Evolutionary conservation across 1,140 invertebrate species (phyloP).

Genomic region (Drosophila equinoxialis): DNA sequence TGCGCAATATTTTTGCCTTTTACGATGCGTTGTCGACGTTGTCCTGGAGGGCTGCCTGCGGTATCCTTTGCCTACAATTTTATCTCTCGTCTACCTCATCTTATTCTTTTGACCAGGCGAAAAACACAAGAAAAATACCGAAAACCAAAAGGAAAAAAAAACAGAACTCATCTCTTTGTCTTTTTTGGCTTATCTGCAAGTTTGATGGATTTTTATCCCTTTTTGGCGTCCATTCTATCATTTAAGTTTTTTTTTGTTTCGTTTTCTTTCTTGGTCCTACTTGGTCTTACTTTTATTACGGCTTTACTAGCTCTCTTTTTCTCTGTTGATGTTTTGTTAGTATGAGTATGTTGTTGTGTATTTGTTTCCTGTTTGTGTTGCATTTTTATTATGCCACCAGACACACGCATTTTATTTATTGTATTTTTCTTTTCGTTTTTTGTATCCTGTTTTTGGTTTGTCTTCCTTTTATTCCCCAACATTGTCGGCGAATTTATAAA

Average conservation of each 20-base stretch:
- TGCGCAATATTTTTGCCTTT: constrained; percentile 63
- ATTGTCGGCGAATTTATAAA: constrained; percentile 79
- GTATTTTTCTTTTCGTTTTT: constrained; percentile 35
- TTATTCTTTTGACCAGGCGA: constrained; percentile 19
- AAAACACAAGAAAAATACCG: background rate
- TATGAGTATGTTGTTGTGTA: constrained; percentile 35
- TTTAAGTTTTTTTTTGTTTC: constrained; percentile 34
- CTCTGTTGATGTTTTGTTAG: constrained; percentile 31
- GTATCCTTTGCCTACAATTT: constrained; percentile 13
- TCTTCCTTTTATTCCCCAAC: constrained; percentile 35
- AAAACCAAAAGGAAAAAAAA: background rate
- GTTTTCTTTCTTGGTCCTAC: constrained; percentile 26
- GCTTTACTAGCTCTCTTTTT: constrained; percentile 6
- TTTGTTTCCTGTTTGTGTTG: constrained; percentile 52
- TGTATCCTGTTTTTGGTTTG: constrained; percentile 32
- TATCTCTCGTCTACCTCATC: constrained; percentile 6
- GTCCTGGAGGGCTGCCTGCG: constrained; percentile 11
- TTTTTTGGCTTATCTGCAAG: constrained; percentile 76
- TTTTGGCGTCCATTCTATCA: constrained; percentile 48
- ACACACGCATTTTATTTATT: constrained; percentile 76
- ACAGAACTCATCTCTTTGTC: constrained; percentile 38
- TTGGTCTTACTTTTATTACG: constrained; percentile 42
- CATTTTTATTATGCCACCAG: constrained; percentile 74
- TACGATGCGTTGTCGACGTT: constrained; percentile 57
- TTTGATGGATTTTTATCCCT: constrained; percentile 81